Base-by-base conservation (phyloP, 2,113 vertebrate genomes). In the Eudyptes chrysolophus region DNA sequence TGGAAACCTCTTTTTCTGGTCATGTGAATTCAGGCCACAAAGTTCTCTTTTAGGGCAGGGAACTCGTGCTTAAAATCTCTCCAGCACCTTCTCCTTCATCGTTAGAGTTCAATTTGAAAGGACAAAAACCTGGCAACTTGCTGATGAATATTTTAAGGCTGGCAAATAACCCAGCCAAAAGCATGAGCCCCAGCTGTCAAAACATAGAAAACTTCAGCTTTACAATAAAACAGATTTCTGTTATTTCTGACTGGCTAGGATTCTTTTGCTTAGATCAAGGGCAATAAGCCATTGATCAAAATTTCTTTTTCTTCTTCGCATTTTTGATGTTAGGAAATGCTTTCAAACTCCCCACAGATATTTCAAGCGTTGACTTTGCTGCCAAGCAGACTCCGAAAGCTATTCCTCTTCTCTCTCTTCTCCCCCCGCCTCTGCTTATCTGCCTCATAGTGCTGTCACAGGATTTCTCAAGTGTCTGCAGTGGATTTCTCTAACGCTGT, bases 311-410 rank as follows among this genome's bases (percentile, higher is more conserved):
- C 96, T 93, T 95, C 96, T 95, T 96, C 60, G 1, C 79, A 79
- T 96, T 97, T 97, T 96, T 95, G 92, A 96, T 95, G 89, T 97
- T 96, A 94, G 90, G 83, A 96, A 97, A 85, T 93, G 93, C 89
- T 97, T 97, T 97, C 96, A 94, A 93, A 96, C 72, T 94, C 89
- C 94, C 89, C 60, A 92, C 71, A 96, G 96, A 93, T 95, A 96
- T 84, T 96, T 94, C 74, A 75, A 70, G 87, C 6, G 0, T 87
- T 87, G 92, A 68, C 76, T 94, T 92, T 89, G 77, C 95, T 97
- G 92, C 94, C 89, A 95, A 90, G 87, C 80, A 84, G 42, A 76
- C 94, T 96, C 94, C 13, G 1, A 92, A 94, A 97, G 76, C 80
- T 90, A 77, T 90, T 91, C 87, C 93, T 95, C 89, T 93, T 87